Conservation (phyloP, 2,113 vertebrate genomes). For the Mesembrinibis cayennensis region DNA sequence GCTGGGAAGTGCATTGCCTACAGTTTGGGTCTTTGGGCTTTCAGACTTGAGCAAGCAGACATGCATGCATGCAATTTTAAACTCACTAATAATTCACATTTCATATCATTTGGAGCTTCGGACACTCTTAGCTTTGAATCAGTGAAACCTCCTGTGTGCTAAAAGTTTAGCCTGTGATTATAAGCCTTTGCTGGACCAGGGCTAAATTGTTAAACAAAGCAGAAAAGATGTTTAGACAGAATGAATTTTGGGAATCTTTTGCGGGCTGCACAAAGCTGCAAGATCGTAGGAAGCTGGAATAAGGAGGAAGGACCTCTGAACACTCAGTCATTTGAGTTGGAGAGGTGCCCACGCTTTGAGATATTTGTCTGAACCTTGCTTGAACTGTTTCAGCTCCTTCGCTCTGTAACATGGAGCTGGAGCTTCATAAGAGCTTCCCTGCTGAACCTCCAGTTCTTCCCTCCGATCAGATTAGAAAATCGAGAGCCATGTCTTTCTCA, state of each 20-base stretch:
- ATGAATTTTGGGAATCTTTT: constrained; percentile 4
- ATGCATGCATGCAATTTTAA: background rate
- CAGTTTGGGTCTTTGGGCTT: background rate
- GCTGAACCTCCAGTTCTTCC: background rate
- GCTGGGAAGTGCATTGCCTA: background rate
- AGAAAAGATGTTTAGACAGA: constrained; percentile 1
- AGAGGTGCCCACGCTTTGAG: background rate
- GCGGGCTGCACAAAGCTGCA: background rate
- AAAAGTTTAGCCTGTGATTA: background rate
- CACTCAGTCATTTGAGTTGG: background rate
- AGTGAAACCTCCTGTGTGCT: background rate
- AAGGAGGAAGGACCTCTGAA: background rate
- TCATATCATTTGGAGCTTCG: background rate
- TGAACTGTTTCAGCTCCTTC: background rate
- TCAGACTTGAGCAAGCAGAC: background rate
- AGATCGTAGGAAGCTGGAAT: background rate
- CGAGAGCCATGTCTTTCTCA: background rate
- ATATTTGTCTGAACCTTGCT: constrained; percentile 5
- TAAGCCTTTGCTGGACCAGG: background rate
- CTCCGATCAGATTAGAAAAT: background rate
- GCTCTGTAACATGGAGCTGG: background rate
- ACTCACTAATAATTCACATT: background rate
- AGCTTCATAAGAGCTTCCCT: background rate
- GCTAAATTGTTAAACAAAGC: background rate
- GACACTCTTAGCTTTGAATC: background rate